Percentiles rank a stretch among this genome's conserved stretches.
These are phyloP conservation scores for Oenanthe melanoleuca DNA, from an alignment of 2,113 vertebrate genomes.

Conservation along the genomic window DNA sequence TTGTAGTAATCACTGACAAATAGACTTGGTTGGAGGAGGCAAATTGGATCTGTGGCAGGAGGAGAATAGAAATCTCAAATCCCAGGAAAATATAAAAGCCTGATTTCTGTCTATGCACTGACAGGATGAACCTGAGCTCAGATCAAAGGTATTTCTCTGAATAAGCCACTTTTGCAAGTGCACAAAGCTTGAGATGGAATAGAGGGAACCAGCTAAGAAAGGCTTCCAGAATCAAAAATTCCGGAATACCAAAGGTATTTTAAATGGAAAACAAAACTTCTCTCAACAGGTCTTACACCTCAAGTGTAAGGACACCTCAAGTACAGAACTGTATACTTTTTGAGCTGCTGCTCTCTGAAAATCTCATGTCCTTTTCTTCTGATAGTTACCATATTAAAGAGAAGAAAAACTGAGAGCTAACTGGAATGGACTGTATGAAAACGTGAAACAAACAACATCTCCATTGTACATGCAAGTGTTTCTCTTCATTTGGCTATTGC, in stretches of 20 bases:
- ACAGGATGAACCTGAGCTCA: background rate
- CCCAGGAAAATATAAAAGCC: background rate
- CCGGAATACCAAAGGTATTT: background rate
- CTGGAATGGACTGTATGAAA: background rate
- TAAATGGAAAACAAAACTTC: background rate
- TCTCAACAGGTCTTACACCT: background rate
- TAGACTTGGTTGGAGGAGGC: background rate
- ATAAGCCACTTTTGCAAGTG: background rate
- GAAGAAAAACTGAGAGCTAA: background rate
- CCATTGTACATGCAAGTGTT: background rate
- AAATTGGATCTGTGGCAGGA: constrained; percentile 29
- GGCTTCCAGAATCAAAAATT: background rate
- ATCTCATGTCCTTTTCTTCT: background rate
- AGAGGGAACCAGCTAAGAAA: background rate
- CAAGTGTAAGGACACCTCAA: too few species aligned
- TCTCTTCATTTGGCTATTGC: background rate
- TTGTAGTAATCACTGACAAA: constrained; percentile 21
- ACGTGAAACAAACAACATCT: background rate
- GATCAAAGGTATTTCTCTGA: background rate
- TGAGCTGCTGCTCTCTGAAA: background rate
- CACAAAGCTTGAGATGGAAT: background rate
- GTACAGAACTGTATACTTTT: background rate
- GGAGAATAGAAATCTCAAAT: constrained; percentile 11
- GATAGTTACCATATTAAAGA: background rate
- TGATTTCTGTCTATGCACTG: background rate